Conservation (phyloP, 2,888 invertebrate species). For the Oeneis ivallda region DNA sequence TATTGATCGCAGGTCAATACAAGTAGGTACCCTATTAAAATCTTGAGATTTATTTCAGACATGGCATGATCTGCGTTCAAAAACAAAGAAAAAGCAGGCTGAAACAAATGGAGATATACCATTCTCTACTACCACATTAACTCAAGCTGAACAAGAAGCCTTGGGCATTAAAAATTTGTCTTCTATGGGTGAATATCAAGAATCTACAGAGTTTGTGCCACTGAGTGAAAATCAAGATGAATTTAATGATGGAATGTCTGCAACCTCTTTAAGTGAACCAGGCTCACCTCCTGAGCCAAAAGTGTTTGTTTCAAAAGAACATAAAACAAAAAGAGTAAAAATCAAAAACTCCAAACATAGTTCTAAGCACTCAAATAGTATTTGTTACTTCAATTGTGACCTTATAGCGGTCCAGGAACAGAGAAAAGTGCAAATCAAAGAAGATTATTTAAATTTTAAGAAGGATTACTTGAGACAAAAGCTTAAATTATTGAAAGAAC, state of each 20-base stretch:
- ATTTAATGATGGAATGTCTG: slow-evolving; percentile 50
- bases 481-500: slow-evolving; percentile 64
- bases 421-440: slow-evolving; percentile 64
- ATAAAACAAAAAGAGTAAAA: slow-evolving; percentile 47
- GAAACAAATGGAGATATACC: slow-evolving; percentile 54
- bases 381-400: slow-evolving; percentile 67
- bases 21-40: too few relatives aligned
- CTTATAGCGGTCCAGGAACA: slow-evolving; percentile 62
- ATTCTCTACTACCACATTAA: slow-evolving; percentile 51
- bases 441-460: slow-evolving; percentile 70
- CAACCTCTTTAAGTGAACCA: slow-evolving; percentile 55
- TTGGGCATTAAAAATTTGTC: slow-evolving; percentile 58
- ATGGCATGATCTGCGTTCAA: slow-evolving; percentile 71
- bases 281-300: slow-evolving; percentile 60
- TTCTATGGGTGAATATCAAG: slow-evolving; percentile 51
- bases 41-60: slow-evolving; percentile 52
- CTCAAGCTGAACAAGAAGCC: slow-evolving; percentile 59
- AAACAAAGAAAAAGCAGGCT: slow-evolving; percentile 59
- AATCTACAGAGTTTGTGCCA: slow-evolving; percentile 56
- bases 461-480: slow-evolving; percentile 72
- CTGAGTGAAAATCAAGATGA: slow-evolving; percentile 49
- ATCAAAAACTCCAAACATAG: slow-evolving; percentile 41
- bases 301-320: slow-evolving; percentile 48
- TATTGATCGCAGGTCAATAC: too few relatives aligned
- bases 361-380: slow-evolving; percentile 50